phyloP scores from a whole-genome alignment of 64 coral and sea anemone species.

The Stylophora pistillata region DNA sequence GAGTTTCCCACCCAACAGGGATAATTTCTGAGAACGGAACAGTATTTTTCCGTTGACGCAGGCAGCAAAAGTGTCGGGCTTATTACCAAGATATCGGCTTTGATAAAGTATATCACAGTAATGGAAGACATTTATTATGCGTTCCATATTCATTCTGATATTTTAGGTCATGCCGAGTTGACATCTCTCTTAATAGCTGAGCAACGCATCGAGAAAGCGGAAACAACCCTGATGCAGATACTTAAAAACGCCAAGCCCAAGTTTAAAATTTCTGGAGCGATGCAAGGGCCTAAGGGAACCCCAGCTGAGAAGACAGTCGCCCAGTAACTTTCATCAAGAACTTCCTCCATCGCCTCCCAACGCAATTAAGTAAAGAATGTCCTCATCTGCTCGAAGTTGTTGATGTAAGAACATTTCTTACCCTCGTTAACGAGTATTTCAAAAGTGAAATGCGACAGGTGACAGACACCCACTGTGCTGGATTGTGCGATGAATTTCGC shows the following conservation, averaged over 20 bases:
- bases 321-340: conserved; percentile 54
- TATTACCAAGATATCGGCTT: conserved; percentile 20
- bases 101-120: conserved; percentile 64
- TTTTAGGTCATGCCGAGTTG: conserved; percentile 41
- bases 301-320: conserved; percentile 51
- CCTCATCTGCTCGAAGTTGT: too few relatives aligned
- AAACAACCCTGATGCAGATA: conserved; percentile 39
- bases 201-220: conserved; percentile 54
- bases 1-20: conserved; percentile 24
- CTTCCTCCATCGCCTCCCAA: too few relatives aligned
- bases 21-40: conserved; percentile 29
- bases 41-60: conserved; percentile 42
- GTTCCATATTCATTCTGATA: too few relatives aligned
- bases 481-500: too few relatives aligned
- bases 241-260: conserved; percentile 59
- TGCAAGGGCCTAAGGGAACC: conserved; percentile 66
- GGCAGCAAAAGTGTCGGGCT: conserved; percentile 62
- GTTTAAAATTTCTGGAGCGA: too few relatives aligned
- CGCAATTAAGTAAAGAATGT: too few relatives aligned
- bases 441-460: conserved; percentile 56
- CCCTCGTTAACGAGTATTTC: conserved; percentile 48
- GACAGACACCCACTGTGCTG: conserved; percentile 57
- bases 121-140: conserved; percentile 78
- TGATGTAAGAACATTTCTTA: conserved; percentile 64
- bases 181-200: conserved; percentile 53